Base-by-base conservation (phyloP, 2,797 vertebrate species). In the Argya squamiceps region DNA sequence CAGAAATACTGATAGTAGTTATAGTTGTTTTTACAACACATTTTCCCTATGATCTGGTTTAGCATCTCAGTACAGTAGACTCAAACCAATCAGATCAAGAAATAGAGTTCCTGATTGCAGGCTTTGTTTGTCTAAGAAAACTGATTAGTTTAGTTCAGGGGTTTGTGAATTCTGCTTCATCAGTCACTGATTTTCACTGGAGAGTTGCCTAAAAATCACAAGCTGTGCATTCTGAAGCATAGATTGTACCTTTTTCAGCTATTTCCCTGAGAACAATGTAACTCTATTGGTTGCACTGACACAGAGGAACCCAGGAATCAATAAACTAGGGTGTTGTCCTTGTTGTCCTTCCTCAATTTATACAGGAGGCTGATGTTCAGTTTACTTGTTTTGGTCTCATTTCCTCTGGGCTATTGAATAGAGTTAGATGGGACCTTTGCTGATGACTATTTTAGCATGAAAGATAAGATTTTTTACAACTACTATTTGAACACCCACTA, bases 111-210 rank as follows among this genome's bases (percentile, higher is more conserved):
- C 47, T 84, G 41, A 83, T n/a, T 80, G 59, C 64, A 84, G 70
- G 32, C 8, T 44, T 76, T 68, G 44, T 67, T 70, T 13, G 6
- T 59, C 34, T 68, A 36, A 46, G 46, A 56, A 85, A 89, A 80
- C 11, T 47, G 43, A 56, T 26, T 5, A 75, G 15, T 77, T 71
- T 56, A 26, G 17, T 80, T 68, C 27, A 47, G 23, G 4, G 3
- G 39, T 77, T 91, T 70, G 58, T 92, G 68, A 89, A 46, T 93
- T 81, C 41, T 50, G 12, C 49, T 89, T 83, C 88, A 68, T 81
- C 68, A 36, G 22, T 60, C 52, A 46, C 46, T 56, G 71, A 64
- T 70, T 89, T 80, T 88, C 18, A 8, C 49, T 68, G 49, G 27
- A 53, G 22, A 71, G 15, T 36, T 83, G 19, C n/a, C 49, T 70